A percentile compares a stretch with the other conserved stretches of the same genome.
Conservation (phyloP, 2,888 invertebrate genomes). For the Dascillus cervinus region DNA sequence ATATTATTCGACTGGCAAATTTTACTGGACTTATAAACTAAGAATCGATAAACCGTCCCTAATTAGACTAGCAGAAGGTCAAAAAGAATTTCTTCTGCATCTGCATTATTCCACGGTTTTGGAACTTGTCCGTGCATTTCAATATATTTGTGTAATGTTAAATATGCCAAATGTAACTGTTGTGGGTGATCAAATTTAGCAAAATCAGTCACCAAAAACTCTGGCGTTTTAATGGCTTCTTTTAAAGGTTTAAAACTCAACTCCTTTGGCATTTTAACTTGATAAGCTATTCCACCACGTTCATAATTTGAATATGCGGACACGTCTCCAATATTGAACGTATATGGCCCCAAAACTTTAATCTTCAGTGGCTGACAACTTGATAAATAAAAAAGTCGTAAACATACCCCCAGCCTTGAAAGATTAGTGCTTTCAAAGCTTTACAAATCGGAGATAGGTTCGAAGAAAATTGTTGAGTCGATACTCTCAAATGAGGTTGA, state of each 20-base stretch:
- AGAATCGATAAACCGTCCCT: no score
- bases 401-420: no score
- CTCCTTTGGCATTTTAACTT: conserved; percentile 92
- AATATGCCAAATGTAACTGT: conserved; percentile 89
- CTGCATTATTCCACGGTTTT: conserved; percentile 69
- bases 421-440: no score
- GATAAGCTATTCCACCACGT: conserved; percentile 87
- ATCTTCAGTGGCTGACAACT: conserved; percentile 84
- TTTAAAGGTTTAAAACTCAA: conserved; percentile 72
- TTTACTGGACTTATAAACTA: no score
- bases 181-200: conserved; percentile 88
- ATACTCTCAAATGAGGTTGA: no score
- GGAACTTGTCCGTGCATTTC: conserved; percentile 58
- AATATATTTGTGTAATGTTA: conserved; percentile 59
- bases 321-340: conserved; percentile 95
- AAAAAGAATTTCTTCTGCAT: conserved; percentile 58
- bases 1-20: no score
- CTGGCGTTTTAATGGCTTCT: conserved; percentile 72
- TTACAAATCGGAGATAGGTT: no score
- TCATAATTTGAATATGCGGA: conserved; percentile 68
- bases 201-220: conserved; percentile 82
- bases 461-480: no score
- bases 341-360: conserved; percentile 87
- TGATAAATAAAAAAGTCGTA: no score
- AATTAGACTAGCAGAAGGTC: no score